These are phyloP conservation scores for Daboia siamensis DNA, from an alignment of 2,113 vertebrate genomes.

Conservation along the genomic window DNA sequence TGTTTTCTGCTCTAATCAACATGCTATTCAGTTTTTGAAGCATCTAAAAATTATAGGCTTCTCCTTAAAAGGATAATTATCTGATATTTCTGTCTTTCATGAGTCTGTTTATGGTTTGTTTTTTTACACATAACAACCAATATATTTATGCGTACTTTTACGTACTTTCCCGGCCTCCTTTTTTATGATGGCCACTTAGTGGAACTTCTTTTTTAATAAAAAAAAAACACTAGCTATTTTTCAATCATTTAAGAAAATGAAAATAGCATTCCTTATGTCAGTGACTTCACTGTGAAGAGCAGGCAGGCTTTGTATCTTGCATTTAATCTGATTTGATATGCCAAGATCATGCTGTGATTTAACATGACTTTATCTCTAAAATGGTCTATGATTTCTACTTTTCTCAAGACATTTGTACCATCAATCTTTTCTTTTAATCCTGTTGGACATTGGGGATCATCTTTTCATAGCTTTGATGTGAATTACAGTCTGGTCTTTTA, in stretches of 20 bases:
- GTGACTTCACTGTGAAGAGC: background rate
- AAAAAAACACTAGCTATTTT: background rate
- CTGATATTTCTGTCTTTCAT: background rate
- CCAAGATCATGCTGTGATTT: background rate
- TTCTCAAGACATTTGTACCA: background rate
- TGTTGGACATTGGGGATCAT: background rate
- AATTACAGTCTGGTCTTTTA: background rate
- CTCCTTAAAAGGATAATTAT: background rate
- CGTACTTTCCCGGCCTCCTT: background rate
- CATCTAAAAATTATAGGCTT: background rate
- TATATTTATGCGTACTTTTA: background rate
- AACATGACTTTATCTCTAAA: background rate
- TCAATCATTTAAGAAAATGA: background rate
- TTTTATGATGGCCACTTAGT: background rate
- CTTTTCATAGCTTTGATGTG: background rate
- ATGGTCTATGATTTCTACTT: background rate
- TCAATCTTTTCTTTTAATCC: background rate
- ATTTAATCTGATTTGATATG: background rate
- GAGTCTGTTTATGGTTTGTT: background rate
- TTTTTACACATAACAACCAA: background rate
- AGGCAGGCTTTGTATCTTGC: background rate
- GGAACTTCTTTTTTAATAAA: background rate
- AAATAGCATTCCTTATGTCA: background rate
- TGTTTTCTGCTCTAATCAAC: background rate
- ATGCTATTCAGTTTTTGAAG: background rate